Conservation (phyloP, 2,888 invertebrate species). For the Oxyteleia sp. region DNA sequence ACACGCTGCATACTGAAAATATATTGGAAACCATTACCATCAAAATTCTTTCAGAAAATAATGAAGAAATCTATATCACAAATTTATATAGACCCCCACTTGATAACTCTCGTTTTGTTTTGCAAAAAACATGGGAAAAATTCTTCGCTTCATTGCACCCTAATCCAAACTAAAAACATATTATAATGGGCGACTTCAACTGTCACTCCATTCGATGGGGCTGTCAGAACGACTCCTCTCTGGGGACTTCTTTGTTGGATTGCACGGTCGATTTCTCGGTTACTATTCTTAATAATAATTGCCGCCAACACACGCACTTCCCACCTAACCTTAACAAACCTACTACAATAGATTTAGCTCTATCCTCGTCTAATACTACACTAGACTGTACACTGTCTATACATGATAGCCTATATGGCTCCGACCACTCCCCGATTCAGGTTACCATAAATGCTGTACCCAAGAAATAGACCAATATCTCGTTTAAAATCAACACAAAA, state of each 20-base stretch:
- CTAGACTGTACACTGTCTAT: background rate
- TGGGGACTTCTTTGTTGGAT: background rate
- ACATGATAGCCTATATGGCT: background rate
- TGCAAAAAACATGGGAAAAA: too few relatives aligned
- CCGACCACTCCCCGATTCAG: background rate
- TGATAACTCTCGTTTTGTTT: background rate
- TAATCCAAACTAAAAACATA: background rate
- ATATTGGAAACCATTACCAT: background rate
- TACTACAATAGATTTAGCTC: background rate
- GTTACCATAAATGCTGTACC: background rate
- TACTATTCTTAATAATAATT: background rate
- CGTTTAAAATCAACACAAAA: constrained; percentile 6
- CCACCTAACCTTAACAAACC: background rate
- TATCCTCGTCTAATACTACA: background rate
- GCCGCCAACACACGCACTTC: background rate
- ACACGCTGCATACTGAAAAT: background rate
- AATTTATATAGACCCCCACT: background rate
- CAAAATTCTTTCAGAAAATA: constrained; percentile 7
- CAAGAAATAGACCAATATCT: background rate
- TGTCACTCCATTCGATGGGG: background rate
- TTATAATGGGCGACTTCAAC: background rate
- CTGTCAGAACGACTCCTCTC: background rate
- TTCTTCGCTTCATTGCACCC: too few relatives aligned
- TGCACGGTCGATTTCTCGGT: background rate
- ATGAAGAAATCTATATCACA: background rate